phyloP scores from a whole-genome alignment of 2,113 vertebrate species.

The Brachypodius melanocephalos region DNA sequence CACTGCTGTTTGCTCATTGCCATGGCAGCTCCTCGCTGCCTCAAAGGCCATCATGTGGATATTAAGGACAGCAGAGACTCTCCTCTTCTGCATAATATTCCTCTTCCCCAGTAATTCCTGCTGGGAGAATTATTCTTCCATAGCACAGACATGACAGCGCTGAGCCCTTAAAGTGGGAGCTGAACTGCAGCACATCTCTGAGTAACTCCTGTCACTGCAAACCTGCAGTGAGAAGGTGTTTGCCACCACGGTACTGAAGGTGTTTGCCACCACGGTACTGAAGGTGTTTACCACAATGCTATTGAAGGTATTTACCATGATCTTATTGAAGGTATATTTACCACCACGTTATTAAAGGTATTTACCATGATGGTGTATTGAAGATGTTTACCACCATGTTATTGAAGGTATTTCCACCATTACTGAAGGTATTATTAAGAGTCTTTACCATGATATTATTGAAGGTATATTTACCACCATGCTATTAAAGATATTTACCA shows the following conservation, averaged over 20 bases:
- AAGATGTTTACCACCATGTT: too few species aligned
- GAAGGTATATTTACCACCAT: too few species aligned
- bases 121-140: constrained; percentile 19
- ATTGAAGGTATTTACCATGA: too few species aligned
- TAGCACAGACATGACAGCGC: not conserved
- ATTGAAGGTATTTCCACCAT: too few species aligned
- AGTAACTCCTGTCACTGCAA: not conserved
- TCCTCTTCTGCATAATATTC: constrained; percentile 44
- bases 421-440: too few species aligned
- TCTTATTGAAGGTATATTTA: too few species aligned
- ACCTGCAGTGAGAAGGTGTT: not conserved
- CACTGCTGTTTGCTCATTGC: not conserved
- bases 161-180: not conserved
- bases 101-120: constrained; percentile 19
- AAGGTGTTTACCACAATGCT: too few species aligned
- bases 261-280: too few species aligned
- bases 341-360: too few species aligned
- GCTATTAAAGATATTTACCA: too few species aligned
- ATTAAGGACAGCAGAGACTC: constrained; percentile 18
- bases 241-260: not conserved
- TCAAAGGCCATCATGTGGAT: not conserved
- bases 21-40: not conserved
- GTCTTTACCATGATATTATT: too few species aligned
- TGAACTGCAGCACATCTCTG: not conserved
- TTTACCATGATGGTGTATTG: too few species aligned